Percentiles rank a stretch among this genome's conserved stretches.
Conservation (phyloP, 2,113 vertebrate species). For the Barbus barbus region DNA sequence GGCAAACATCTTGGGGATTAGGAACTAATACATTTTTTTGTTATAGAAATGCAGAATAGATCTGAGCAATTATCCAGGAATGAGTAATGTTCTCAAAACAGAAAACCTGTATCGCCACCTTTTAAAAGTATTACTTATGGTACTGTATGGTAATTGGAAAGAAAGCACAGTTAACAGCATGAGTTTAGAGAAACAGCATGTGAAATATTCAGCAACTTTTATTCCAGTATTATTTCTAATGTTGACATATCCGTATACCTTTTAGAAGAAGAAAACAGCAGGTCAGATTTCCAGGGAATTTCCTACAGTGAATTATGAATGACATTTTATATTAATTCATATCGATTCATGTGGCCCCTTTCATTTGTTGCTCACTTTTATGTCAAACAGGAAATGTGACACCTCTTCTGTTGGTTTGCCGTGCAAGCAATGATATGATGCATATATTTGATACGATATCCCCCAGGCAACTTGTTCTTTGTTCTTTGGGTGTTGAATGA, state of each 20-base stretch:
- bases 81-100: background rate
- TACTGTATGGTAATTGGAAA: background rate
- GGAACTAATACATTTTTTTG: background rate
- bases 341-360: background rate
- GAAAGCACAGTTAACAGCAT: background rate
- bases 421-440: background rate
- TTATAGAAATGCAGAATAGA: background rate
- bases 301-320: background rate
- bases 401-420: background rate
- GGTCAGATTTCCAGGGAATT: background rate
- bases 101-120: background rate
- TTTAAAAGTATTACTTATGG: background rate
- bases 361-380: background rate
- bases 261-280: background rate
- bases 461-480: background rate
- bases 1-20: background rate
- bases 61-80: background rate
- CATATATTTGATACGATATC: background rate
- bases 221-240: background rate
- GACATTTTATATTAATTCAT: conserved; percentile 3
- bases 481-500: background rate
- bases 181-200: background rate
- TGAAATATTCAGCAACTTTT: background rate
- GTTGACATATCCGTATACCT: background rate
- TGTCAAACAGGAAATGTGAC: background rate